Evolutionary conservation across 2,888 invertebrate species (phyloP), one percentile per base, ranked within the genome.

Genomic region (Criorhina ranunculi): DNA sequence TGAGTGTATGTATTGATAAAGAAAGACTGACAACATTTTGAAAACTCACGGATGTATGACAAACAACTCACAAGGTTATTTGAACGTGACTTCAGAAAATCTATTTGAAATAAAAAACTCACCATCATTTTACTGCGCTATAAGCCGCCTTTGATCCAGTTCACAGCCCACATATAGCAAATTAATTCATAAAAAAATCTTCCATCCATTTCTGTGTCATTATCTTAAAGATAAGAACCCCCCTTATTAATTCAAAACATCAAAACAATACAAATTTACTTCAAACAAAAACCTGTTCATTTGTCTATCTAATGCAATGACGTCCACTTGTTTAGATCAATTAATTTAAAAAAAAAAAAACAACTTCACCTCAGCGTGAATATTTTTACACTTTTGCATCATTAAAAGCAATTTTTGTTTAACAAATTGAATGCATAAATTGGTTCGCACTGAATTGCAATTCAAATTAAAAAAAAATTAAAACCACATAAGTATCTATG

Each of bases 351-450:
- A 4, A 24, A 24, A 24, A 24, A n/a, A n/a, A n/a, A n/a, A n/a
- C n/a, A n/a, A n/a, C n/a, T 29, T 40, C 49, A 40, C 40, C 49
- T 37, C 29, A 37, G 5, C 1, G 35, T 7, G 24, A 49, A 24
- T 37, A 51, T 66, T 66, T n/a, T 40, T 37, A 42, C 37, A 66
- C 15, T 53, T 42, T 67, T 53, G 31, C 29, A 53, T 53, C 31
- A 15, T 51, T 53, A 40, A 53, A 33, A 15, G 37, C 51, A 37
- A 51, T 51, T 62, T 64, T 29, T 7, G 40, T 15, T 24, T 24
- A 24, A 24, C 24, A 24, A 49, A 29, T 7, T 35, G 35, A 64
- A 49, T 33, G 11, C 5, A 9, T n/a, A 59, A 42, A 24, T 24
- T 24, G 15, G 35, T 35, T 24, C 15, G 51, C 15, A 12, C 4